Evolutionary conservation across 1,140 invertebrate species (phyloP).

Genomic region (Maconellicoccus hirsutus): DNA sequence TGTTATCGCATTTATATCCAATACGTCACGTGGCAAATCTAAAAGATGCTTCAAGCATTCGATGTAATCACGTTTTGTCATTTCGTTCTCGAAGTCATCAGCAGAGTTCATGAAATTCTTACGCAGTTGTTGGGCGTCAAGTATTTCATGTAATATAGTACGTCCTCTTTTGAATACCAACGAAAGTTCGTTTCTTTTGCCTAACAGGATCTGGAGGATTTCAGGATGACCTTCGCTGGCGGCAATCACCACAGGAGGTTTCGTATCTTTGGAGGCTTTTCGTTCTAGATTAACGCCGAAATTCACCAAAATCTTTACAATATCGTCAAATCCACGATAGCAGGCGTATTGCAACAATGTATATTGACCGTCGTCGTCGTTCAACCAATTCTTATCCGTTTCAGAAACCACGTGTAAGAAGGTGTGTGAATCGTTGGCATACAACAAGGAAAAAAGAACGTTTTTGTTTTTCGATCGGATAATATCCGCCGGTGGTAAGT

Average conservation of each 20-base stretch:
- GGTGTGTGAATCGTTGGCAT: constrained; percentile 25
- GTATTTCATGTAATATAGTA: no score
- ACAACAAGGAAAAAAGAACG: constrained; percentile 29
- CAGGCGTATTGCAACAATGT: constrained; percentile 49
- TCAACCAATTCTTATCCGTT: constrained; percentile 23
- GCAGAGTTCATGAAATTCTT: no score
- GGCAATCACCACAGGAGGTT: constrained; percentile 44
- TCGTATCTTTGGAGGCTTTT: constrained; percentile 27
- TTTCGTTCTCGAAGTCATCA: no score
- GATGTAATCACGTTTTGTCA: constrained; percentile 28
- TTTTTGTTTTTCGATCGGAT: constrained; percentile 34
- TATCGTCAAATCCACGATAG: constrained; percentile 43
- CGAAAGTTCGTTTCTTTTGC: no score
- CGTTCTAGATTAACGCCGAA: constrained; percentile 40
- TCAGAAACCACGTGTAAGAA: constrained; percentile 24
- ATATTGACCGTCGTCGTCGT: constrained; percentile 31
- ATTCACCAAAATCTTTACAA: constrained; percentile 42
- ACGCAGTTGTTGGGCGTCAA: constrained; percentile 37
- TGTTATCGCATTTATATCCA: constrained; percentile 47
- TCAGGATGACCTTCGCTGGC: constrained; percentile 45
- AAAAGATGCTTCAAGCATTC: constrained; percentile 29
- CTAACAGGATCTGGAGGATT: constrained; percentile 48
- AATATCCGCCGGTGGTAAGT: constrained; percentile 32
- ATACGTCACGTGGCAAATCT: constrained; percentile 21
- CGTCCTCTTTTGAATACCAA: no score